Evolutionary conservation across 2,113 vertebrate genomes (phyloP), one percentile per base, ranked within the genome.

Genomic region (Corythaeola cristata): DNA sequence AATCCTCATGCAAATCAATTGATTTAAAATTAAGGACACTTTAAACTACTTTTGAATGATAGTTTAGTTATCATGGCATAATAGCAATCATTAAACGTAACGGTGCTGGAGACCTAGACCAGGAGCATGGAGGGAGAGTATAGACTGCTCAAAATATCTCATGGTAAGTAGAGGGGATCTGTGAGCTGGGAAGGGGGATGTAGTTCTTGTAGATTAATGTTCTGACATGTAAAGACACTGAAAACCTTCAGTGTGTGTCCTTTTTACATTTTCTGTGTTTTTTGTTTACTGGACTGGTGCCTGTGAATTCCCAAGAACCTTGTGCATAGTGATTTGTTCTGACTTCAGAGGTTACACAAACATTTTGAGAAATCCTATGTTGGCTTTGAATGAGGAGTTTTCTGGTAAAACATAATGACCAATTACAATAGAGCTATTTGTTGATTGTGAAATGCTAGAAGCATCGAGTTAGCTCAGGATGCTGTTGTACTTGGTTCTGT

Each of bases 151-250:
- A 83, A 27, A 62, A 53, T 12, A 26, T 49, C 15, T 83, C 18
- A 27, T 20, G 22, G 44, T 14, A 58, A 84, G 9, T 9, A 47
- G 23, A 78, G 7, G 6, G 37, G 17, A 22, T 63, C 26, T 55
- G 18, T 1, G 3, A 50, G 12, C 1, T 19, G 15, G 30, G 12
- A 80, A 68, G 11, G 9, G 8, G 9, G 28, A 81, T 79, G 9
- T 12, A 68, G 8, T 8, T 75, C 7, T 71, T 39, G 3, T 0
- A 1, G 17, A 5, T 35, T 41, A 5, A 68, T 64, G 7, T 32
- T 63, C 22, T 73, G 55, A 37, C 33, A 27, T 30, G 15, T 11
- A 88, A 62, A 85, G 39, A 41, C 30, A 37, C 6, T 53, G 39
- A 75, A 93, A 92, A n/a, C 9, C 17, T 81, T 63, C 8, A 55